Conservation (phyloP, 2,888 invertebrate species). For the Drosophila prostipennis region DNA sequence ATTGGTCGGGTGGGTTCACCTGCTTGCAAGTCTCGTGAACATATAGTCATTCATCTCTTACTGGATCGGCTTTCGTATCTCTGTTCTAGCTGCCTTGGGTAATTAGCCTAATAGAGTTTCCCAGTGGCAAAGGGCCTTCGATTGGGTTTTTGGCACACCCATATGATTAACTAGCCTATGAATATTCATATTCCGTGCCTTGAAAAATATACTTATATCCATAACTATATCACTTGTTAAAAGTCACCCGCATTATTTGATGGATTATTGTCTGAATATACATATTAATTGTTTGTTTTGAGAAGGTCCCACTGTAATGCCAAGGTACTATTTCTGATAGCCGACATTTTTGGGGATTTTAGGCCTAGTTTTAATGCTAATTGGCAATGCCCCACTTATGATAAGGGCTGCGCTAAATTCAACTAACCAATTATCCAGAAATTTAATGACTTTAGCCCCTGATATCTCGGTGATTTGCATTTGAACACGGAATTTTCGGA, state of each 20-base stretch:
- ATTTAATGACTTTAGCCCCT: neutral
- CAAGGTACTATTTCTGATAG: conserved; percentile 22
- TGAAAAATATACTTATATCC: conserved; percentile 11
- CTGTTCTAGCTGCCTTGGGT: conserved; percentile 1
- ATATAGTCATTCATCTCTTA: conserved; percentile 25
- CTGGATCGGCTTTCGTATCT: conserved; percentile 4
- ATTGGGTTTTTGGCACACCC: conserved; percentile 19
- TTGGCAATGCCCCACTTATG: conserved; percentile 27
- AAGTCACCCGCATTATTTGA: conserved; percentile 14
- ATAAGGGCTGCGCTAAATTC: neutral
- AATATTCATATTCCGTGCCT: conserved; percentile 23
- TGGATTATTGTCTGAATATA: neutral
- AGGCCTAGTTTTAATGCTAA: conserved; percentile 42
- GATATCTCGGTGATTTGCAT: conserved; percentile 7
- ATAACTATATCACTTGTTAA: conserved; percentile 20
- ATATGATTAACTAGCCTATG: conserved; percentile 4
- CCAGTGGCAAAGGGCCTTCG: conserved; percentile 12
- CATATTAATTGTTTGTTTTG: neutral
- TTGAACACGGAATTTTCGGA: neutral
- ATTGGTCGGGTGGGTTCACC: conserved; percentile 24
- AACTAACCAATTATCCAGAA: conserved; percentile 15
- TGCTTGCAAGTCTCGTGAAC: conserved; percentile 40
- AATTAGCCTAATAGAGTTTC: conserved; percentile 5
- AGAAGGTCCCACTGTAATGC: conserved; percentile 22
- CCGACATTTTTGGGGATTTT: conserved; percentile 8